Evolutionary conservation across 2,113 vertebrate species (phyloP), one percentile per base, ranked within the genome.

Genomic region (Myocastor coypus): DNA sequence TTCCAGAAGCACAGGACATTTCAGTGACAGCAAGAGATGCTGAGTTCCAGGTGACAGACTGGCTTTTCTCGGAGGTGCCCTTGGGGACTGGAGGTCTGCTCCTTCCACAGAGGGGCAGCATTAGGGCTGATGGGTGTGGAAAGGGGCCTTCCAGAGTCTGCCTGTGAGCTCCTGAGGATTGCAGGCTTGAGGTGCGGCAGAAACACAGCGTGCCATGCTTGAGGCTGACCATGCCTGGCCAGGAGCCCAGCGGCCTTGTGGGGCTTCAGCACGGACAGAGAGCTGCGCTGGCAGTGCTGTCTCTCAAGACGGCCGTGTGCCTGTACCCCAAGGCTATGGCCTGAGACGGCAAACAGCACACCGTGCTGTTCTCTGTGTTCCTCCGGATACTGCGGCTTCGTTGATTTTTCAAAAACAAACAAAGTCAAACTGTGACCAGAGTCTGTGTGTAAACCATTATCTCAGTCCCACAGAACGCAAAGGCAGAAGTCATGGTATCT

Each of bases 401-500:
- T 17, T 46, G 87, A 59, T 69, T 83, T 80, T 90, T 20, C 55
- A 95, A 80, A 57, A 93, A 73, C 42, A 94, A 89, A 84, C 63
- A 80, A 52, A 90, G 28, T 11, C 40, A 81, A 66, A 63, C 5
- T 10, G 26, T 63, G 42, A 37, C 40, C 10, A 13, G 9, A 78
- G 61, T 57, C n/a, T 24, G n/a, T 32, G 34, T 59, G 52, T 16
- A 92, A 91, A 94, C 19, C 34, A 30, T 87, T 92, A 42, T 59
- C 52, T 80, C 57, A 69, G 19, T 14, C 75, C 68, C 66, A 37
- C 84, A 85, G 88, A 75, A 69, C 86, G 22, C 0, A 57, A 92
- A 93, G 57, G 66, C 46, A 80, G 55, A 71, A 61, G 61, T 50
- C 91, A 24, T 55, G 24, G 64, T 59, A 57, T 78, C 83, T 83